A percentile compares a stretch with the other conserved stretches of the same genome.
Evolutionary conservation across 2,888 invertebrate species (phyloP).

Genomic region (Tenodera sinensis): DNA sequence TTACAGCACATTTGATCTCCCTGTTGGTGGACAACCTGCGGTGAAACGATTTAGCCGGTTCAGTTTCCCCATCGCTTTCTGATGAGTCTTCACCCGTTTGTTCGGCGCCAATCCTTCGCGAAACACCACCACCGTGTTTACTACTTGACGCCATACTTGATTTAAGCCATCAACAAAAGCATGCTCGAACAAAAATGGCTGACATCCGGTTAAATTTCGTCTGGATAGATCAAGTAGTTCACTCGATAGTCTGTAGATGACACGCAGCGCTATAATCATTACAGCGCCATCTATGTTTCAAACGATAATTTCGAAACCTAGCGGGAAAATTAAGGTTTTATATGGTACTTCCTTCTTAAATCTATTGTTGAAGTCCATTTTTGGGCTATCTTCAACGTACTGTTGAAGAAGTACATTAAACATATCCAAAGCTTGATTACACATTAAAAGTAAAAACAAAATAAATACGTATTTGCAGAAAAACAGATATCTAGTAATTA

Average conservation of each 20-base stretch:
- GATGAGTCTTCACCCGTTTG: conserved; percentile 57
- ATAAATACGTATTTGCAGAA: no score
- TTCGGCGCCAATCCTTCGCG: conserved; percentile 19
- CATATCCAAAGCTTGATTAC: no score
- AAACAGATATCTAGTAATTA: no score
- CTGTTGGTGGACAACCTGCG: conserved; percentile 79
- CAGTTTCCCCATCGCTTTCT: conserved; percentile 80
- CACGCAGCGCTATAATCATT: neutral
- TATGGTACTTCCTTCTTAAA: no score
- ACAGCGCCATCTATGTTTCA: neutral
- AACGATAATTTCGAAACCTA: neutral
- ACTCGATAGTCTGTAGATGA: neutral
- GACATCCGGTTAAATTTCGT: neutral
- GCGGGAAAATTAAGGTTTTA: neutral
- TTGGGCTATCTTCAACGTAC: no score
- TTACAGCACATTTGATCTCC: conserved; percentile 76
- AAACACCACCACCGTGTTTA: neutral
- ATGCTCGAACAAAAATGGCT: neutral
- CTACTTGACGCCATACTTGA: conserved; percentile 26
- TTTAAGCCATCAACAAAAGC: neutral
- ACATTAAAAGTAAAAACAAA: no score
- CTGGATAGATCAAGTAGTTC: neutral
- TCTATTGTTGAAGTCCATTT: no score
- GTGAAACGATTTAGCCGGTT: conserved; percentile 71
- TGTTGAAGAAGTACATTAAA: no score